Percentiles rank a stretch among this genome's conserved stretches.
phyloP scores from a whole-genome alignment of 2,888 invertebrate species.

The Pyrrhia umbra region DNA sequence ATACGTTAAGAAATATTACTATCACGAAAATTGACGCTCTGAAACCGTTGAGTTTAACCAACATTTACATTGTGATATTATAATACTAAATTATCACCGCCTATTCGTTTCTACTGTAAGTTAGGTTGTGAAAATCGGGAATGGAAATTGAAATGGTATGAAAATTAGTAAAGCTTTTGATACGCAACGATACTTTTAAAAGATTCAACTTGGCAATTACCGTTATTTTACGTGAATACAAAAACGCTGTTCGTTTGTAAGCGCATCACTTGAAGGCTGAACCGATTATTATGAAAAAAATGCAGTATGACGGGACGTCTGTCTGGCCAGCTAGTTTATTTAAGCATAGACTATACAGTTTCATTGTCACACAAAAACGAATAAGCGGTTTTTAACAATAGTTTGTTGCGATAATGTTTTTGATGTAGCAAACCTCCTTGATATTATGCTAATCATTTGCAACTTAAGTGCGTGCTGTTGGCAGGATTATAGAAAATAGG shows the following conservation, averaged over 20 bases:
- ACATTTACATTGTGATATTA: slow-evolving; percentile 26
- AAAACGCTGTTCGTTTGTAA: too few relatives aligned
- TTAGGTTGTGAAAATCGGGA: too few relatives aligned
- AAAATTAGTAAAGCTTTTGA: background rate
- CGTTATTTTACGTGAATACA: too few relatives aligned
- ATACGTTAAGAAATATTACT: slow-evolving; percentile 74
- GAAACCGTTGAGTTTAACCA: slow-evolving; percentile 37
- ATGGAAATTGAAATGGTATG: too few relatives aligned
- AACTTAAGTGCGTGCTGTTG: slow-evolving; percentile 21
- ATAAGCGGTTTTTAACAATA: slow-evolving; percentile 1
- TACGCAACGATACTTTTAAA: too few relatives aligned
- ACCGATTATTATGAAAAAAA: background rate
- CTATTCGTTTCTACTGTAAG: too few relatives aligned
- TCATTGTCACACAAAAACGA: background rate
- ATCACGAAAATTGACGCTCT: slow-evolving; percentile 72
- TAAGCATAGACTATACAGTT: background rate
- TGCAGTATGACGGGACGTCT: too few relatives aligned
- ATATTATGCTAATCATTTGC: slow-evolving; percentile 41
- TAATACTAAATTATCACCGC: background rate
- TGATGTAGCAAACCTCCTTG: slow-evolving; percentile 2
- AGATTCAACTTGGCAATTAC: too few relatives aligned
- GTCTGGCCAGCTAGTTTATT: too few relatives aligned
- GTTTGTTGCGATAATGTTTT: background rate
- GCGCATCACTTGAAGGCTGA: background rate
- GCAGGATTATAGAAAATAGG: slow-evolving; percentile 70